These are phyloP conservation scores for Acipenser oxyrinchus DNA, from an alignment of 2,797 vertebrate species.

Conservation along the genomic window DNA sequence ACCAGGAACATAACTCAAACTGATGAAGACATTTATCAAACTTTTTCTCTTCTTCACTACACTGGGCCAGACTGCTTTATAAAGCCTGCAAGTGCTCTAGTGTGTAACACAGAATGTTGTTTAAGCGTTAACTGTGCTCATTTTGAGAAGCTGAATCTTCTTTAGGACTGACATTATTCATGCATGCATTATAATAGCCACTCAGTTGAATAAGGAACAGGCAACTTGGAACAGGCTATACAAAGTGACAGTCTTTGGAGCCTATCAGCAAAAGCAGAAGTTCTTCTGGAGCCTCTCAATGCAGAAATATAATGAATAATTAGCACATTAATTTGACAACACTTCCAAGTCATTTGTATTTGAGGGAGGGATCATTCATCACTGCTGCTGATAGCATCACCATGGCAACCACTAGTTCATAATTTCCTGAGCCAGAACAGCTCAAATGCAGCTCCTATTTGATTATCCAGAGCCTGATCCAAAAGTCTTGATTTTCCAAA, in stretches of 20 bases:
- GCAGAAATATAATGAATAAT: conserved; percentile 26
- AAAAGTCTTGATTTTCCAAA: too few species aligned
- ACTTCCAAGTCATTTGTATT: conserved; percentile 33
- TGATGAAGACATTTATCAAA: conserved; percentile 5
- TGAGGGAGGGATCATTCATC: conserved; percentile 33
- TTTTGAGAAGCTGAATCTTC: neutral
- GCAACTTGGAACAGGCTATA: neutral
- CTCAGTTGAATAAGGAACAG: conserved; percentile 1
- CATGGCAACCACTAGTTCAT: conserved; percentile 30
- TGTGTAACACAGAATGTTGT: neutral
- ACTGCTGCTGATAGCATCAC: conserved; percentile 27
- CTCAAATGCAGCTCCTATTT: too few species aligned
- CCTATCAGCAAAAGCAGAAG: conserved; percentile 14
- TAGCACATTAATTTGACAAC: conserved; percentile 28
- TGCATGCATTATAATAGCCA: neutral
- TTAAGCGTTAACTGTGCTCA: neutral
- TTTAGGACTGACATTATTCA: neutral
- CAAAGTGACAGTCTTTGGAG: conserved; percentile 13
- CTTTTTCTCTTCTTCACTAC: conserved; percentile 2
- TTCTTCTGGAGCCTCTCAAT: conserved; percentile 19
- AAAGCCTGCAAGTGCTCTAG: neutral
- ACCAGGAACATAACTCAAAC: conserved; percentile 1
- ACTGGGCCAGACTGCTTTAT: too few species aligned
- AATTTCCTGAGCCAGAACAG: neutral
- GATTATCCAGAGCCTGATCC: too few species aligned